Percentiles rank a stretch among this genome's conserved stretches.
These are phyloP conservation scores for Falco rusticolus DNA, from an alignment of 2,797 vertebrate genomes.

Conservation along the genomic window DNA sequence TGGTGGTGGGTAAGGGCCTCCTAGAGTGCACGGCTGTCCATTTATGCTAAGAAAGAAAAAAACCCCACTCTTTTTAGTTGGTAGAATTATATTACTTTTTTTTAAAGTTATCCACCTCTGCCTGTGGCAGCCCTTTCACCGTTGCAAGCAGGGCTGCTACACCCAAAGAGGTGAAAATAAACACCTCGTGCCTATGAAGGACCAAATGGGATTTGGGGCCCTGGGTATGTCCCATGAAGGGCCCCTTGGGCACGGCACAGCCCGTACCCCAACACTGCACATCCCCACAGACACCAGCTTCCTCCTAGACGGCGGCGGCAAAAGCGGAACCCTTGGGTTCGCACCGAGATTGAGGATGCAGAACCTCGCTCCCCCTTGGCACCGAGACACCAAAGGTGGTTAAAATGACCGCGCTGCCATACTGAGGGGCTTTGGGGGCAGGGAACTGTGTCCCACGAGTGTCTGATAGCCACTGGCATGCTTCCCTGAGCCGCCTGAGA, in stretches of 20 bases:
- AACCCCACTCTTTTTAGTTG: too few species aligned
- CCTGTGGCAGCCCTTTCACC: fast-evolving
- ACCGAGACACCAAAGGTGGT: fast-evolving
- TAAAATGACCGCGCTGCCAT: fast-evolving
- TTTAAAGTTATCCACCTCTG: not conserved
- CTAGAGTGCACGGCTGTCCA: fast-evolving
- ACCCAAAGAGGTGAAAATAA: not conserved
- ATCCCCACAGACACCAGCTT: fast-evolving
- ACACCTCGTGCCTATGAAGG: not conserved
- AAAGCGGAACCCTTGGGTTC: not conserved
- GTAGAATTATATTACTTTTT: not conserved
- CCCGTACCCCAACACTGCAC: fast-evolving
- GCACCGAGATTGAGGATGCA: fast-evolving
- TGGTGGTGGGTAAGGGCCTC: not conserved
- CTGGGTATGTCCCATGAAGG: too few species aligned
- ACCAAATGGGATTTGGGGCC: not conserved
- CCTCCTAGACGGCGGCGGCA: fast-evolving
- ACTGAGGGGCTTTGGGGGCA: not conserved
- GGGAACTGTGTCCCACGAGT: not conserved
- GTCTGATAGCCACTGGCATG: fast-evolving
- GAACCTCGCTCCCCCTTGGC: not conserved
- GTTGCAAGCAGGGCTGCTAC: not conserved
- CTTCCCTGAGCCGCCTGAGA: not conserved
- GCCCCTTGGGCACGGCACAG: fast-evolving
- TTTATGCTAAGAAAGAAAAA: not conserved